phyloP scores from a whole-genome alignment of 2,888 invertebrate species.

The Mythimna impura region DNA sequence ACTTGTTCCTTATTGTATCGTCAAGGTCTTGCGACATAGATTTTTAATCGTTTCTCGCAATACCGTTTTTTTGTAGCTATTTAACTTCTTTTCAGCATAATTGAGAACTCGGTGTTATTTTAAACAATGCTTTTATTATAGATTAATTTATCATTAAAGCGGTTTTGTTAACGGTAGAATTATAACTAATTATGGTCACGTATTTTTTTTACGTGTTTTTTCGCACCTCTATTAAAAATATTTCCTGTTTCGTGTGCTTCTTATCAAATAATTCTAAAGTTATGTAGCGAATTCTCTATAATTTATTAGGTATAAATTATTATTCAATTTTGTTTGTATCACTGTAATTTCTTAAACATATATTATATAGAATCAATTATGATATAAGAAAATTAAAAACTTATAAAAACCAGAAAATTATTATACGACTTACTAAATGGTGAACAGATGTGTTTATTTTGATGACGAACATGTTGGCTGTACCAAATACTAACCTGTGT shows the following conservation, averaged over 20 bases:
- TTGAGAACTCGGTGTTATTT: background rate
- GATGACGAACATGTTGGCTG: conserved; percentile 2
- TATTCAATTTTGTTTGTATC: background rate
- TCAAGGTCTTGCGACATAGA: conserved; percentile 71
- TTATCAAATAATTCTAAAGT: background rate
- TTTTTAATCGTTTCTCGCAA: conserved; percentile 57
- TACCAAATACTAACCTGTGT: background rate
- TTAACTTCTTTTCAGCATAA: conserved; percentile 29
- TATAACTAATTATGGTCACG: background rate
- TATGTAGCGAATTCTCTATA: background rate
- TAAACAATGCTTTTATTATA: background rate
- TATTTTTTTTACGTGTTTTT: background rate
- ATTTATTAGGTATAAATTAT: background rate
- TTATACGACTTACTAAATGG: background rate
- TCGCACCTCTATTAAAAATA: background rate
- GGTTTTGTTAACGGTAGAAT: background rate
- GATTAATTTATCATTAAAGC: background rate
- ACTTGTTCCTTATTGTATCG: conserved; percentile 70
- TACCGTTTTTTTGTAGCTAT: conserved; percentile 30
- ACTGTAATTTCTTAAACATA: background rate
- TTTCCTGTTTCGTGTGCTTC: conserved; percentile 6
- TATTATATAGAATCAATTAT: background rate
- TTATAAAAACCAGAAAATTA: background rate
- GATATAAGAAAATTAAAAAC: background rate
- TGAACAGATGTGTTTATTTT: conserved; percentile 13